phyloP scores from a whole-genome alignment of 2,113 vertebrate genomes.

The Lonchura striata region DNA sequence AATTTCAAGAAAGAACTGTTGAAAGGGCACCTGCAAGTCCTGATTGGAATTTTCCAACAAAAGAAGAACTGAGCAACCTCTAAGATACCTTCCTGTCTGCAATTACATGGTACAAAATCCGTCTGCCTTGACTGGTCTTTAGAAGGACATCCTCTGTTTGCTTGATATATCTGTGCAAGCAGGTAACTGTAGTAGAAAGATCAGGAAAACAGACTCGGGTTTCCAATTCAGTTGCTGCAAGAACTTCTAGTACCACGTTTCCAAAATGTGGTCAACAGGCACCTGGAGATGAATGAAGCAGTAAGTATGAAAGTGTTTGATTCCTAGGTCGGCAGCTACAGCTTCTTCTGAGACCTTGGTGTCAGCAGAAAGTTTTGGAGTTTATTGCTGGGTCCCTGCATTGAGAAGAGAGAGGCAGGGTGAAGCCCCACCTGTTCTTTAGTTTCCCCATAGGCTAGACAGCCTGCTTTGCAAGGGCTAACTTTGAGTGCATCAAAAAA shows the following conservation, averaged over 20 bases:
- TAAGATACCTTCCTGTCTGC: background rate
- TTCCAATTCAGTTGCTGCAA: background rate
- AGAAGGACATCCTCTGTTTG: background rate
- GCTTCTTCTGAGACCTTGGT: background rate
- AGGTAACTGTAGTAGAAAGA: background rate
- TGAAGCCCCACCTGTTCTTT: background rate
- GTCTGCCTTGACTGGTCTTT: background rate
- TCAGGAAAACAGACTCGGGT: background rate
- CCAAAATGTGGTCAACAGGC: background rate
- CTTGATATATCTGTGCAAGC: background rate
- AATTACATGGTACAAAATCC: background rate
- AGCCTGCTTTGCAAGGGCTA: background rate
- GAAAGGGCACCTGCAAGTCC: background rate
- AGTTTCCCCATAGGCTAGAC: background rate
- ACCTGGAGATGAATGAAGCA: background rate
- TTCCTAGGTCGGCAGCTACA: background rate
- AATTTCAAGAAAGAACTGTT: background rate
- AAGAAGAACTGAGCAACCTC: background rate
- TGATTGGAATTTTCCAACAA: background rate
- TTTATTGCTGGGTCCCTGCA: background rate
- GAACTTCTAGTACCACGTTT: background rate
- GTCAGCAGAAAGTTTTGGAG: background rate
- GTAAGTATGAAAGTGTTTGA: background rate
- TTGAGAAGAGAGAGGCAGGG: background rate
- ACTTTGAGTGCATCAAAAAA: background rate